Conservation (phyloP, 2,888 invertebrate species). For the Poecilobothrus nobilitatus region DNA sequence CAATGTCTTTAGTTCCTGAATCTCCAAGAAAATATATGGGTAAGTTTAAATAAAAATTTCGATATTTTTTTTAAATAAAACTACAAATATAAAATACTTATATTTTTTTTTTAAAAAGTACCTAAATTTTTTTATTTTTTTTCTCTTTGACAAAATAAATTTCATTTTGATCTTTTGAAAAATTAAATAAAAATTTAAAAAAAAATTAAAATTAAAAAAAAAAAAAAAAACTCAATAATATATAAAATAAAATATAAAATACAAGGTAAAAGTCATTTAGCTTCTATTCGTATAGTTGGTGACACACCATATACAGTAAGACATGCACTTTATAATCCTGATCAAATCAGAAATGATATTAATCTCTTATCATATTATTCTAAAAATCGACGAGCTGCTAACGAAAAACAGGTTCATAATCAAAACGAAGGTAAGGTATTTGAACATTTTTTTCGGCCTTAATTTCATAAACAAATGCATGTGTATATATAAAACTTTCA, state of each 20-base stretch:
- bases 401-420: constrained; percentile 38
- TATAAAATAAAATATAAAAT: constrained; percentile 36
- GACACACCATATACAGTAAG: constrained; percentile 69
- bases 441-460: too few species aligned
- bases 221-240: constrained; percentile 18
- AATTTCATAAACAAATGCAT: too few species aligned
- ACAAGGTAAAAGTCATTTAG: constrained; percentile 71
- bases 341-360: constrained; percentile 76
- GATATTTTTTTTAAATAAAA: not conserved
- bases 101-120: constrained; percentile 15
- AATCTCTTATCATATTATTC: constrained; percentile 80
- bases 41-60: constrained; percentile 36
- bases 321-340: constrained; percentile 58
- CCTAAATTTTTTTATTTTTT: constrained; percentile 3
- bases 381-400: constrained; percentile 64
- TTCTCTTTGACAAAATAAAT: constrained; percentile 14
- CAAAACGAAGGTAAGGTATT: not conserved
- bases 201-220: not conserved
- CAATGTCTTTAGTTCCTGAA: constrained; percentile 58
- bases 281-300: constrained; percentile 76
- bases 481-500: too few species aligned
- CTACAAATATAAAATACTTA: constrained; percentile 8
- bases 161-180: constrained; percentile 11
- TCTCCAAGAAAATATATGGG: constrained; percentile 62
- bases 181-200: constrained; percentile 10